phyloP scores from a whole-genome alignment of 2,888 invertebrate genomes.

The Melolontha melolontha region DNA sequence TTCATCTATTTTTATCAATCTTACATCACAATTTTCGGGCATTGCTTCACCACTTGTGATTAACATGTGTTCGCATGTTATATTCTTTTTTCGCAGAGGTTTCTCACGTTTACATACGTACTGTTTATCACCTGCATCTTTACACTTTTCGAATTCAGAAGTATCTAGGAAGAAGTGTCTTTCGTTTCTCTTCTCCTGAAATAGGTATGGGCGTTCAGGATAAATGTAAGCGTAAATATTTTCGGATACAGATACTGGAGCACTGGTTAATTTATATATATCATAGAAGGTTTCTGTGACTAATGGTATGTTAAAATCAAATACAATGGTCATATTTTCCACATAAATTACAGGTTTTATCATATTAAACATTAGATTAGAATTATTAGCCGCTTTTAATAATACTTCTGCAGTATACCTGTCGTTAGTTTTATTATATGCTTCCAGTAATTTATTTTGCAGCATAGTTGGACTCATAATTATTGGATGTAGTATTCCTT shows the following conservation, averaged over 20 bases:
- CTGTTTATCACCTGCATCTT: background rate
- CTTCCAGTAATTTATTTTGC: slow-evolving; percentile 6
- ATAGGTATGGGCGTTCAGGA: slow-evolving; percentile 17
- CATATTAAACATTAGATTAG: slow-evolving; percentile 6
- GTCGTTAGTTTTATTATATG: background rate
- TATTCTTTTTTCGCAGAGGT: background rate
- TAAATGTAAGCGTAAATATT: slow-evolving; percentile 23
- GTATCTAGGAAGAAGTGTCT: slow-evolving; percentile 20
- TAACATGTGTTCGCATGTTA: slow-evolving; percentile 9
- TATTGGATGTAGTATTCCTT: slow-evolving; percentile 13
- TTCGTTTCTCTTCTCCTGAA: slow-evolving; percentile 6
- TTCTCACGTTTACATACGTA: slow-evolving; percentile 10
- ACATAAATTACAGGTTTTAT: slow-evolving; percentile 22
- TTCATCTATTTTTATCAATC: slow-evolving; percentile 15
- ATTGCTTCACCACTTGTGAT: background rate
- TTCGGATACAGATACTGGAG: slow-evolving; percentile 7
- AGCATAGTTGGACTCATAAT: slow-evolving; percentile 22
- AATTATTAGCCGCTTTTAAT: background rate
- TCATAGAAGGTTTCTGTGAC: background rate
- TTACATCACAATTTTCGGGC: slow-evolving; percentile 15
- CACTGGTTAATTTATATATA: slow-evolving; percentile 19
- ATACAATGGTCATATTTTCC: background rate
- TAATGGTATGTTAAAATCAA: slow-evolving; percentile 8
- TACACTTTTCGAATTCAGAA: slow-evolving; percentile 4
- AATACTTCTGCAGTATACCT: background rate